Evolutionary conservation across 2,113 vertebrate species (phyloP).

Genomic region (Aythya baeri): DNA sequence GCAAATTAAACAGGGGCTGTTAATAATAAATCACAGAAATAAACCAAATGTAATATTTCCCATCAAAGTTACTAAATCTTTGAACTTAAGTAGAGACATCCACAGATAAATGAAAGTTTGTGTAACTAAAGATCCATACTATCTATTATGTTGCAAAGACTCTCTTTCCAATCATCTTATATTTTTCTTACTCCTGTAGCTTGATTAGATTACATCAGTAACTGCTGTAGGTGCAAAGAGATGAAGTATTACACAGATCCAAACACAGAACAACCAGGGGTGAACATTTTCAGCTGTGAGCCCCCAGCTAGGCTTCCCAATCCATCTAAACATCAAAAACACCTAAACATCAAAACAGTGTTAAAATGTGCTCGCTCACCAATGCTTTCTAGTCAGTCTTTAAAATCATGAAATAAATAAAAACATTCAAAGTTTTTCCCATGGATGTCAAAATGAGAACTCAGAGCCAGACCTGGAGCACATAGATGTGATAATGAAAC

Average conservation of each 20-base stretch:
- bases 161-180: background rate
- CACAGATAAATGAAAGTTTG: background rate
- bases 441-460: background rate
- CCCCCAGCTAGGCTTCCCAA: background rate
- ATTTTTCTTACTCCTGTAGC: background rate
- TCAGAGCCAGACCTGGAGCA: background rate
- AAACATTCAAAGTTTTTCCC: background rate
- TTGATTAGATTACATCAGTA: background rate
- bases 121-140: background rate
- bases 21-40: background rate
- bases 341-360: background rate
- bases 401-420: background rate
- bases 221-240: background rate
- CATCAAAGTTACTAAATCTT: background rate
- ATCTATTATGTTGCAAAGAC: background rate
- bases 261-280: background rate
- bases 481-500: background rate
- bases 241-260: accelerated
- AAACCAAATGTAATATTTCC: background rate
- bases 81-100: background rate
- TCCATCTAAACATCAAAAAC: background rate
- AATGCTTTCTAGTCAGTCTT: background rate
- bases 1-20: background rate
- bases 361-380: background rate
- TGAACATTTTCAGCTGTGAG: background rate